A percentile compares a stretch with the other conserved stretches of the same genome.
phyloP scores from a whole-genome alignment of 2,888 invertebrate species.

The Erynnis tages region DNA sequence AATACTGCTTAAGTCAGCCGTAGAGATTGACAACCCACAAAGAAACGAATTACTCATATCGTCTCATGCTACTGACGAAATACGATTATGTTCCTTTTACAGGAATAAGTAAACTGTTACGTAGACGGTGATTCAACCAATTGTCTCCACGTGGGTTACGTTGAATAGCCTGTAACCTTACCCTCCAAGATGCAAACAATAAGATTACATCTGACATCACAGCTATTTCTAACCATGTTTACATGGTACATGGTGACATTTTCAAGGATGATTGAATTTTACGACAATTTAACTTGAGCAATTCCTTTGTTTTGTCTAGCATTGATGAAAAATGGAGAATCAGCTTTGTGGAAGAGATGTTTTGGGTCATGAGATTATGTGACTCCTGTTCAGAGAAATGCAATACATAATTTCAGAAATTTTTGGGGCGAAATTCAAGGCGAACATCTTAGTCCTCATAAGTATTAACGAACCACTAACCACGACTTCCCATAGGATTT shows the following conservation, averaged over 20 bases:
- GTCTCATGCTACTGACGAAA: too few species aligned
- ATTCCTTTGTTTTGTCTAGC: slow-evolving; percentile 32
- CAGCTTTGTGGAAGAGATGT: neutral
- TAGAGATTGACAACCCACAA: too few species aligned
- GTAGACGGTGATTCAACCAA: slow-evolving; percentile 21
- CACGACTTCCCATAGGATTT: too few species aligned
- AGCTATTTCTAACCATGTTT: slow-evolving; percentile 19
- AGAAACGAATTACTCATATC: too few species aligned
- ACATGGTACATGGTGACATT: neutral
- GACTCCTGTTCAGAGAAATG: too few species aligned
- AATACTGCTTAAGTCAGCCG: too few species aligned
- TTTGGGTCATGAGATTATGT: neutral
- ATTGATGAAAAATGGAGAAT: neutral
- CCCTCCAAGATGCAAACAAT: slow-evolving; percentile 37
- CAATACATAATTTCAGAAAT: too few species aligned
- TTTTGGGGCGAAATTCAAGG: too few species aligned
- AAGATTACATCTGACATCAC: slow-evolving; percentile 35
- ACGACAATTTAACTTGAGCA: slow-evolving; percentile 39
- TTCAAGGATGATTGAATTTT: slow-evolving; percentile 38
- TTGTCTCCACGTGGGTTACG: slow-evolving; percentile 23
- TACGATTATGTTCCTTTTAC: neutral
- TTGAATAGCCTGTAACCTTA: slow-evolving; percentile 35
- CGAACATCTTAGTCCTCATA: too few species aligned
- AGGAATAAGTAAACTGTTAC: slow-evolving; percentile 13
- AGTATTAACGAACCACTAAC: too few species aligned